A percentile compares a stretch with the other conserved stretches of the same genome.
These are phyloP conservation scores for Macrostomum cliftonense DNA, from an alignment of 2,888 invertebrate genomes.

Conservation along the genomic window DNA sequence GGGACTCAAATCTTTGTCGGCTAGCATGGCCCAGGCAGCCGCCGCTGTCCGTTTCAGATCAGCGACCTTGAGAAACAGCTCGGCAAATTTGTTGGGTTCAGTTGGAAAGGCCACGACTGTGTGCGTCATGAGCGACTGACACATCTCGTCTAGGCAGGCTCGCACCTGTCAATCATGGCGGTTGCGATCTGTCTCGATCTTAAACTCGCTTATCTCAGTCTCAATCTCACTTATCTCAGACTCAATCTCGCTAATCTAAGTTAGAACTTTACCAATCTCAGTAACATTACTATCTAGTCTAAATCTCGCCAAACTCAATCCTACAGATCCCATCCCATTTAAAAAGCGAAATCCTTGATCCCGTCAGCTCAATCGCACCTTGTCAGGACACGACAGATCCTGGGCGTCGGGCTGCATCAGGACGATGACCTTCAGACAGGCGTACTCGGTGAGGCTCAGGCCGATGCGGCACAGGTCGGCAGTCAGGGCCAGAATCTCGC, in stretches of 20 bases:
- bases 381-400: background rate
- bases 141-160: slow-evolving; percentile 75
- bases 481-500: slow-evolving; percentile 79
- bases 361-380: too few relatives aligned
- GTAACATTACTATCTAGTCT: background rate
- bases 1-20: slow-evolving; percentile 56
- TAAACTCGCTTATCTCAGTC: too few relatives aligned
- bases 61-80: slow-evolving; percentile 70
- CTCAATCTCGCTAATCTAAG: too few relatives aligned
- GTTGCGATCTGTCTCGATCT: slow-evolving; percentile 52
- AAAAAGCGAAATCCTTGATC: too few relatives aligned
- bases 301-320: too few relatives aligned
- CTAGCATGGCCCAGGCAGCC: slow-evolving; percentile 78
- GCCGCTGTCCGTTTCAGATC: slow-evolving; percentile 84
- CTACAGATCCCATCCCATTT: too few relatives aligned
- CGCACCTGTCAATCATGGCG: slow-evolving; percentile 77
- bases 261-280: background rate
- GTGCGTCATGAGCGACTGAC: slow-evolving; percentile 75
- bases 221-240: background rate
- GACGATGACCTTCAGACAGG: slow-evolving; percentile 81
- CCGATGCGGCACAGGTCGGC: slow-evolving; percentile 69
- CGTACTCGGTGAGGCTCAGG: slow-evolving; percentile 85
- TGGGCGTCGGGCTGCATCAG: slow-evolving; percentile 52
- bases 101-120: slow-evolving; percentile 74
- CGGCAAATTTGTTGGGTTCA: slow-evolving; percentile 72